Conservation (phyloP, 2,888 invertebrate genomes). For the Bombylius discolor region DNA sequence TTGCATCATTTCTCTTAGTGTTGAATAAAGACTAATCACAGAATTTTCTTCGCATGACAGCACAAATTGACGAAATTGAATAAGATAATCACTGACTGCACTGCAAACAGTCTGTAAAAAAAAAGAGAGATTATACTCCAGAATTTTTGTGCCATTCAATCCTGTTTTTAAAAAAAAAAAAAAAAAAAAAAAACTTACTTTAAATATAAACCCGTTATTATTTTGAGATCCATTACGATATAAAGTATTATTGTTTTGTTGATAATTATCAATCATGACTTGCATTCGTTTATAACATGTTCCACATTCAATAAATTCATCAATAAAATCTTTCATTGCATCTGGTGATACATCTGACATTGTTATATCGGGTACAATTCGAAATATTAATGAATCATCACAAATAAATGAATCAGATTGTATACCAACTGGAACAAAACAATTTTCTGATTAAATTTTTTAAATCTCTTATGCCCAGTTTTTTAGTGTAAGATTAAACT, state of each 20-base stretch:
- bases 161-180: background rate
- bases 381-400: constrained; percentile 36
- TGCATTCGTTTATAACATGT: constrained; percentile 28
- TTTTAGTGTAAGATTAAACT: too few species aligned
- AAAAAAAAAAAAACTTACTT: constrained; percentile 15
- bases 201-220: constrained; percentile 28
- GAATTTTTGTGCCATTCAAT: too few species aligned
- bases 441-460: background rate
- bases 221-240: constrained; percentile 18
- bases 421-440: constrained; percentile 39
- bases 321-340: constrained; percentile 33
- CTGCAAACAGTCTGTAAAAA: background rate
- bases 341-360: constrained; percentile 39
- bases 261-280: constrained; percentile 20
- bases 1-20: constrained; percentile 24
- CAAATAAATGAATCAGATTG: constrained; percentile 43
- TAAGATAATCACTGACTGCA: background rate
- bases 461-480: too few species aligned
- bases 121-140: too few species aligned
- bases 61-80: constrained; percentile 13
- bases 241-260: background rate
- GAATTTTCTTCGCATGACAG: constrained; percentile 21
- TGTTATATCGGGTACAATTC: constrained; percentile 37
- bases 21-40: constrained; percentile 22
- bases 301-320: constrained; percentile 30